phyloP scores from a whole-genome alignment of 2,113 vertebrate species.

The Indicator maculatus region DNA sequence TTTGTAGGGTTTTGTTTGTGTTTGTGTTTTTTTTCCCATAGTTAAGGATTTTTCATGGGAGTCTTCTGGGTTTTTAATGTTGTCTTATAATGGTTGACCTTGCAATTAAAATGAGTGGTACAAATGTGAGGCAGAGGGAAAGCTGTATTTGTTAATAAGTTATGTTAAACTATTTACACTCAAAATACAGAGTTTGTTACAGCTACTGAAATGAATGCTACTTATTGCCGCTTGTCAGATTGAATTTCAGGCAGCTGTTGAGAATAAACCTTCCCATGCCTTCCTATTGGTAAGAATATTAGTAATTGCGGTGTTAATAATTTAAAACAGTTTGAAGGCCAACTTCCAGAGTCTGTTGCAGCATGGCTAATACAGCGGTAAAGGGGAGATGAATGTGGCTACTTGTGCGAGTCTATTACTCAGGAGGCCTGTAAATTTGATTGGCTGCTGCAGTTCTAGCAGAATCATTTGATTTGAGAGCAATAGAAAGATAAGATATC shows the following conservation, averaged over 20 bases:
- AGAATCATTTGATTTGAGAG: conserved; percentile 89
- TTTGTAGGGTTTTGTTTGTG: background rate
- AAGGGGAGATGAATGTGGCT: conserved; percentile 83
- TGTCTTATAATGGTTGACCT: background rate
- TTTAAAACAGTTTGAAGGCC: conserved; percentile 70
- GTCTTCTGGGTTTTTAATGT: background rate
- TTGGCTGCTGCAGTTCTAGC: conserved; percentile 86
- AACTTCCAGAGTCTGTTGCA: conserved; percentile 70
- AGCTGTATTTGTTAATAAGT: conserved; percentile 1
- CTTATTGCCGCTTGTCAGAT: conserved; percentile 44
- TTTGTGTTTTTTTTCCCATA: background rate
- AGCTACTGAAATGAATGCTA: background rate
- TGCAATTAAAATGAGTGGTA: background rate
- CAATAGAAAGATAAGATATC: conserved; percentile 90
- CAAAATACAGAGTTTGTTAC: conserved; percentile 26
- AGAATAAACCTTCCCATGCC: conserved; percentile 41
- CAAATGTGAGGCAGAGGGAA: background rate
- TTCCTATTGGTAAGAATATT: conserved; percentile 61
- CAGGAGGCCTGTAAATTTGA: conserved; percentile 87
- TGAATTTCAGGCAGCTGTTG: conserved; percentile 43
- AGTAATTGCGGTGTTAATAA: conserved; percentile 68
- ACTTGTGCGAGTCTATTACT: conserved; percentile 83
- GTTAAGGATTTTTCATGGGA: background rate
- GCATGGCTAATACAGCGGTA: conserved; percentile 75
- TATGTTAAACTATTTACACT: background rate